These are phyloP conservation scores for Cynaeus angustus DNA, from an alignment of 2,888 invertebrate genomes.

Conservation along the genomic window DNA sequence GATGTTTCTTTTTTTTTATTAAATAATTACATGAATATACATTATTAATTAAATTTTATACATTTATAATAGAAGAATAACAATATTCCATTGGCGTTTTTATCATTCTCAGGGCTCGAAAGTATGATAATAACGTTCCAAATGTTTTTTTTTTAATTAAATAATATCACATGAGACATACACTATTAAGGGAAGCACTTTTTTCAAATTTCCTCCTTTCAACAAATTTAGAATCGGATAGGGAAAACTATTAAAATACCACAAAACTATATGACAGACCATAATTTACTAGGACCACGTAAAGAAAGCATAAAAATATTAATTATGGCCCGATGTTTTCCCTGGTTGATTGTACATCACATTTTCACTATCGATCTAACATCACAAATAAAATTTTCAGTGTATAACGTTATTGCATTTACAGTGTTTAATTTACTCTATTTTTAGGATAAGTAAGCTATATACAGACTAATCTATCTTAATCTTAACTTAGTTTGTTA, in stretches of 20 bases:
- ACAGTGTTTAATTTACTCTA: constrained; percentile 36
- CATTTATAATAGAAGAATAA: constrained; percentile 46
- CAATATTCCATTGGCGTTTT: constrained; percentile 49
- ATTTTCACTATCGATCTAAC: constrained; percentile 54
- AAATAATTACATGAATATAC: constrained; percentile 45
- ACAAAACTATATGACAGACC: constrained; percentile 41
- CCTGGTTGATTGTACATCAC: constrained; percentile 65
- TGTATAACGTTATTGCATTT: constrained; percentile 59
- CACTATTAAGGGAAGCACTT: constrained; percentile 51
- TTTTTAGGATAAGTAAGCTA: constrained; percentile 28
- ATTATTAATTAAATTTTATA: constrained; percentile 36
- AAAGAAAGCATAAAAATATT: constrained; percentile 40
- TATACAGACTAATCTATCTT: constrained; percentile 24
- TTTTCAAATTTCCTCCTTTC: constrained; percentile 16
- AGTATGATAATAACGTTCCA: constrained; percentile 57
- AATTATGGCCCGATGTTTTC: constrained; percentile 54
- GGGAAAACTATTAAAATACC: constrained; percentile 39
- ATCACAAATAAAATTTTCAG: constrained; percentile 58
- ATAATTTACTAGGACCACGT: constrained; percentile 46
- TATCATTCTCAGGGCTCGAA: constrained; percentile 62
- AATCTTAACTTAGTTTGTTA: constrained; percentile 23
- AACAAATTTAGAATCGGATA: constrained; percentile 44
- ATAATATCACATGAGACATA: constrained; percentile 51
- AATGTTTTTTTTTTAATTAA: constrained; percentile 32
- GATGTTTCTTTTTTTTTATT: constrained; percentile 32